phyloP scores from a whole-genome alignment of 2,797 vertebrate species.

The Argyrosomus regius region DNA sequence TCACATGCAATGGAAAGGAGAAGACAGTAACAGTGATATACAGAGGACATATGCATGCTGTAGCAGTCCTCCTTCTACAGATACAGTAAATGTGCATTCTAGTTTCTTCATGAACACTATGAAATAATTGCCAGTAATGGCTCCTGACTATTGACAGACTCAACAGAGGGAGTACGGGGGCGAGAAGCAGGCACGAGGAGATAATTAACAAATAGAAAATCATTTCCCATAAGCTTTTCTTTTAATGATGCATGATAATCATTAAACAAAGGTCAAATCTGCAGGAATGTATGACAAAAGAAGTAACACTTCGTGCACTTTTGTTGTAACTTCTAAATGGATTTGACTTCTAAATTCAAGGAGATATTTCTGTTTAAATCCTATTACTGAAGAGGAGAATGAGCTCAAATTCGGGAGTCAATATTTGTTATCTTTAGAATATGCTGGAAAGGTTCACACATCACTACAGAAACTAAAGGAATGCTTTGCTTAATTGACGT shows the following conservation, averaged over 20 bases:
- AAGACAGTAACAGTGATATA: neutral
- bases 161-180: slow-evolving; percentile 20
- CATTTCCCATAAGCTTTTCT: slow-evolving; percentile 37
- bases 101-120: slow-evolving; percentile 46
- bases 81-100: slow-evolving; percentile 17
- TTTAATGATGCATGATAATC: slow-evolving; percentile 41
- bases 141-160: slow-evolving; percentile 30
- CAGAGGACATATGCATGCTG: neutral
- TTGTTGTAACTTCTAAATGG: slow-evolving; percentile 23
- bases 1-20: neutral
- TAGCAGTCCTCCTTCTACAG: no score
- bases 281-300: slow-evolving; percentile 9
- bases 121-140: slow-evolving; percentile 33
- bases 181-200: slow-evolving; percentile 27
- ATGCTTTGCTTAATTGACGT: slow-evolving; percentile 39
- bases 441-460: slow-evolving; percentile 28
- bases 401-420: slow-evolving; percentile 10
- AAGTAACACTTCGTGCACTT: neutral
- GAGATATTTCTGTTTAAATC: slow-evolving; percentile 37
- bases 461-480: slow-evolving; percentile 26
- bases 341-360: neutral
- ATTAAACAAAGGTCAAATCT: slow-evolving; percentile 50
- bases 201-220: slow-evolving; percentile 59
- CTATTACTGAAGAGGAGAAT: slow-evolving; percentile 1
- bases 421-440: slow-evolving; percentile 41